These are phyloP conservation scores for Lepus timidus DNA, from an alignment of 2,113 vertebrate genomes.

Conservation along the genomic window DNA sequence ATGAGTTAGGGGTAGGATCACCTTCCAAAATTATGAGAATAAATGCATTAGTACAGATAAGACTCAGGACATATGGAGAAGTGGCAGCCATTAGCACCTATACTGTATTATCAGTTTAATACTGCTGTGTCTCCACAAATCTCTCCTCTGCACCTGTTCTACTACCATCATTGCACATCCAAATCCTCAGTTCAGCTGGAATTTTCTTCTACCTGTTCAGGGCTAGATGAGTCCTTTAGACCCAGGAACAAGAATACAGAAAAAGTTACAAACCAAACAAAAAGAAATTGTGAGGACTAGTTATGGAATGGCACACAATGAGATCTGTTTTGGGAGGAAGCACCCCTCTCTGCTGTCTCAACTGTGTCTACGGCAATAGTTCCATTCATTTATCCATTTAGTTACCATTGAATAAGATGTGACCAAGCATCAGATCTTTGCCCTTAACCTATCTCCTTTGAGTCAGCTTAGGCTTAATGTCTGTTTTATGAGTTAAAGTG, in stretches of 20 bases:
- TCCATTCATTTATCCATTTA: background rate
- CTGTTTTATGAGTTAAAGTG: background rate
- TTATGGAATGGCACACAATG: background rate
- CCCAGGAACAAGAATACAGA: background rate
- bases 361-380: background rate
- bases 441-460: background rate
- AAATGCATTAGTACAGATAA: background rate
- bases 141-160: background rate
- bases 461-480: background rate
- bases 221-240: background rate
- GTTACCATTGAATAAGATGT: background rate
- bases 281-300: background rate
- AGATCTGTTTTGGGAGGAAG: background rate
- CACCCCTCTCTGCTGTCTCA: background rate
- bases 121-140: background rate
- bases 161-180: fast-evolving
- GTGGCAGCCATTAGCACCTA: background rate
- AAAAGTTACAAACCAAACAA: background rate
- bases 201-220: background rate
- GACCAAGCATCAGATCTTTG: fast-evolving
- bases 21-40: background rate
- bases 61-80: background rate
- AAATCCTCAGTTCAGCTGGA: background rate
- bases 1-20: background rate
- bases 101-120: too few species aligned